Evolutionary conservation across 2,797 vertebrate species (phyloP), one percentile per base, ranked within the genome.

Genomic region (Rachycentron canadum): DNA sequence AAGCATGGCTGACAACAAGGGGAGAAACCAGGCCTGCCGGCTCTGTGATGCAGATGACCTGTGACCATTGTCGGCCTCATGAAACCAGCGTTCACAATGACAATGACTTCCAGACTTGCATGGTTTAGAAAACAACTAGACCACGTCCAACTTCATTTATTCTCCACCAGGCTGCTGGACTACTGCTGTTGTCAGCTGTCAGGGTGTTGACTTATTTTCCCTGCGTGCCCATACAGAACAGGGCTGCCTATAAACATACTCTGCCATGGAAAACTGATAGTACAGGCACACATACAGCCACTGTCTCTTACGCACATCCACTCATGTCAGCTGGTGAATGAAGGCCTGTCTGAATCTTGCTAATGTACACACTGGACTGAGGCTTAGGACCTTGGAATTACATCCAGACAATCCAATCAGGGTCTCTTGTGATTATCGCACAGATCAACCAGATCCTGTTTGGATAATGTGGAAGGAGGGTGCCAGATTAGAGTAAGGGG

Each of bases 311-410:
- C 61, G 62, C 59, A 55, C 69, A 45, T 50, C 30, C 66, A 36
- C 26, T 32, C 41, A 21, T 81, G 76, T 78, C 81, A 80, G 74
- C 76, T 68, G 78, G 55, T 62, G 36, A 77, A 58, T 25, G 21
- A 25, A 86, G 78, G 81, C 66, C 68, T 65, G 49, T 67, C 74
- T 72, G 85, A 83, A 84, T 89, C 85, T 67, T 81, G 84, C 86
- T 91, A 92, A 93, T 89, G 91, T 81, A 65, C 73, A 78, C 85
- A 56, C 79, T 69, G 58, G 68, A 58, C 69, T 84, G 55, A 81
- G 90, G 92, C 93, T 94, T 92, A 94, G 66, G 79, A 63, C 78
- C 55, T 28, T 73, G 74, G 92, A 91, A 93, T 94, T 91, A 93
- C 88, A 86, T 79, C 70, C 88, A 69, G 71, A 74, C 91, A 92